phyloP scores from a whole-genome alignment of 2,888 invertebrate genomes.

The Hedya salicella region DNA sequence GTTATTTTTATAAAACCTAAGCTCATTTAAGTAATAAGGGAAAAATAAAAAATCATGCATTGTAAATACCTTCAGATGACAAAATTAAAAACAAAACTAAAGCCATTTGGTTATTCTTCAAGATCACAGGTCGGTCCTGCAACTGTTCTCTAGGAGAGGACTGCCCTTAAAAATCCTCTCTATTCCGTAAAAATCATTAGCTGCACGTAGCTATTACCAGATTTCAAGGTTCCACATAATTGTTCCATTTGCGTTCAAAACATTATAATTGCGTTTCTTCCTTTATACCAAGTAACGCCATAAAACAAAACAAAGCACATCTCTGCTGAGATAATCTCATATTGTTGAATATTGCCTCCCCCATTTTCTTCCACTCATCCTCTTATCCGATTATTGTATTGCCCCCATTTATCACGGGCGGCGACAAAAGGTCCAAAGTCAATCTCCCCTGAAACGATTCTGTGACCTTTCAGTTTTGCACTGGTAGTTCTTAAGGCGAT shows the following conservation, averaged over 20 bases:
- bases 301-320: constrained; percentile 19
- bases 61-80: too few relatives aligned
- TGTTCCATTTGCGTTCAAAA: neutral
- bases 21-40: too few relatives aligned
- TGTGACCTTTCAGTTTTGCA: constrained; percentile 17
- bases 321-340: constrained; percentile 28
- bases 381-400: constrained; percentile 36
- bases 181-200: too few relatives aligned
- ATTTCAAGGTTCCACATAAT: too few relatives aligned
- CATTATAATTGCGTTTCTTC: neutral
- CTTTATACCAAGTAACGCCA: constrained; percentile 8
- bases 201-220: too few relatives aligned
- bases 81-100: too few relatives aligned
- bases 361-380: constrained; percentile 31
- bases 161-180: too few relatives aligned
- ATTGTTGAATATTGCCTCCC: constrained; percentile 36
- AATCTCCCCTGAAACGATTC: constrained; percentile 2
- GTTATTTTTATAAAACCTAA: too few relatives aligned
- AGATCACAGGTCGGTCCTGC: too few relatives aligned
- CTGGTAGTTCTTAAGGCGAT: constrained; percentile 6
- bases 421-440: constrained; percentile 23
- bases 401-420: constrained; percentile 17
- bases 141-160: too few relatives aligned
- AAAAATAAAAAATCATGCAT: too few relatives aligned
- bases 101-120: too few relatives aligned